Percentiles rank a stretch among this genome's conserved stretches.
Evolutionary conservation across 2,888 invertebrate genomes (phyloP).

Genomic region (Papilio demoleus): DNA sequence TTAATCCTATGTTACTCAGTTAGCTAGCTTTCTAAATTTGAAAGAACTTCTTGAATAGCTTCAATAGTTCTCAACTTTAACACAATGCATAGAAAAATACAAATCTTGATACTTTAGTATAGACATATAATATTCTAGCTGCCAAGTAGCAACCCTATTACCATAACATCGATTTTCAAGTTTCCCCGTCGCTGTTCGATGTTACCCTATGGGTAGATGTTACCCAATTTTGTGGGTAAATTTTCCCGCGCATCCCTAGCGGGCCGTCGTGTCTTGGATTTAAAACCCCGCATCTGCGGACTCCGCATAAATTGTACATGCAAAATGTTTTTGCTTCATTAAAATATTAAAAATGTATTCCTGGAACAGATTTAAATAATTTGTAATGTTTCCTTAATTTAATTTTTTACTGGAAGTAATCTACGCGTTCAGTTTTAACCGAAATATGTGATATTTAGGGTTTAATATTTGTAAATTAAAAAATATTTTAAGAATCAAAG

Average conservation of each 20-base stretch:
- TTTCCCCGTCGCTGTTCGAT: conserved; percentile 26
- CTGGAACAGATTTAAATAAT: background rate
- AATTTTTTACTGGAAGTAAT: too few relatives aligned
- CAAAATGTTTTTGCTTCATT: background rate
- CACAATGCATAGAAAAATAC: background rate
- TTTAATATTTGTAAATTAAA: too few relatives aligned
- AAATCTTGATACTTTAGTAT: too few relatives aligned
- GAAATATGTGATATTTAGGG: too few relatives aligned
- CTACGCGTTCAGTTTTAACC: too few relatives aligned
- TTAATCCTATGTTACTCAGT: too few relatives aligned
- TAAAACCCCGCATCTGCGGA: conserved; percentile 19
- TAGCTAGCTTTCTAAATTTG: too few relatives aligned
- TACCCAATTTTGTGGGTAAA: conserved; percentile 48
- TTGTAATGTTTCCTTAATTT: too few relatives aligned
- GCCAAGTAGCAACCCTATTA: conserved; percentile 22
- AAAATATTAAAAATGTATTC: background rate
- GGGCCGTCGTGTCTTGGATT: conserved; percentile 47
- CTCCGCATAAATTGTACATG: background rate
- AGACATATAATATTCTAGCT: conserved; percentile 13
- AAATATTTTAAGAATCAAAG: too few relatives aligned
- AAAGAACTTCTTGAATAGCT: too few relatives aligned
- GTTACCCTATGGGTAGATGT: conserved; percentile 37
- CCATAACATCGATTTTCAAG: conserved; percentile 35
- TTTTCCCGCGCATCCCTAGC: conserved; percentile 41
- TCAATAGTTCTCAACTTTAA: too few relatives aligned